Base-by-base conservation (phyloP, 37 sponge, comb jelly and placozoan genomes). In the Amphimedon queenslandica region DNA sequence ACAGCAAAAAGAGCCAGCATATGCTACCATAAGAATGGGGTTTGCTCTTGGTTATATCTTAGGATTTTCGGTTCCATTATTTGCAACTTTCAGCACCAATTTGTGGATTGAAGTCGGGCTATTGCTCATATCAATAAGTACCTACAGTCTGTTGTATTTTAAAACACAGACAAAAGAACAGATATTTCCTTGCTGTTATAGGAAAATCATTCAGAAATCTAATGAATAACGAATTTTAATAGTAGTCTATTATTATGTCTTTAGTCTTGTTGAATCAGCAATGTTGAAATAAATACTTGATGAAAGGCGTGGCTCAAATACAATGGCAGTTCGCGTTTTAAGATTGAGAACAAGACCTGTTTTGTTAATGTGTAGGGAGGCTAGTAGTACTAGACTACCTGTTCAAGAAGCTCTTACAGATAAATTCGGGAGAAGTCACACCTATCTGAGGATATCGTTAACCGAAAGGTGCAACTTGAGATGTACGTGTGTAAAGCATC, bases 391-490 rank as follows among this genome's bases (percentile, higher is more conserved):
- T n/a, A n/a, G n/a, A n/a, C n/a, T n/a, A n/a, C n/a, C 61, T 42
- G 47, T 70, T 2, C 6, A n/a, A 2, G 70, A 68, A 6, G 57
- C 47, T 39, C 76, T 98, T 32, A 69, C 72, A 36, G 99, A 98
- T 80, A 80, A 57, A 2, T 87, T 81, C 61, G 84, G 85, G 20
- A 63, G 99, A 33, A 25, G 20, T 2, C 99, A 98, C 86, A 78
- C 40, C 66, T 98, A 98, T 64, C 80, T 98, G 39, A 64, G 99
- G 2, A 98, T 98, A 31, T 98, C 99, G 11, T 79, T 98, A 24
- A 92, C 99, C 0, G 99, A 98, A 64, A 65, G 99, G 6, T 98
- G 99, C 78, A 98, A 98, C 64, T 83, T 98, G 13, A 80, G 99
- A 89, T 98, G 99, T 92, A 53, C 75, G 93, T 86, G 13, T 2